phyloP scores from a whole-genome alignment of 2,888 invertebrate species.

The Amaurobius ferox region DNA sequence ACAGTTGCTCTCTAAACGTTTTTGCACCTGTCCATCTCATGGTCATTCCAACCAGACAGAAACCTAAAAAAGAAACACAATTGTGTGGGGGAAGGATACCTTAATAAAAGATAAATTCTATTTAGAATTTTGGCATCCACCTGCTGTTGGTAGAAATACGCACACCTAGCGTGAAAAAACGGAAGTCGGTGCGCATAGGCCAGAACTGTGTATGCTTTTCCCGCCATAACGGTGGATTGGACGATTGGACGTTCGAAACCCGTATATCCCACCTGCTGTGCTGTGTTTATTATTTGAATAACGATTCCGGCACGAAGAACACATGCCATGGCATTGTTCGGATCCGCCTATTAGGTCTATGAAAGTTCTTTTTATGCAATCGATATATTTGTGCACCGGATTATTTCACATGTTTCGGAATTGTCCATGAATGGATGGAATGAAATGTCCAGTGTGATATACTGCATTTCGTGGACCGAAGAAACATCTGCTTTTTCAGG shows the following conservation, averaged over 20 bases:
- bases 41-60: constrained; percentile 31
- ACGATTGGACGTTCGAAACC: background rate
- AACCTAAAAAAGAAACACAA: constrained; percentile 9
- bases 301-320: constrained; percentile 41
- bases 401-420: background rate
- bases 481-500: constrained; percentile 4
- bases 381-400: constrained; percentile 14
- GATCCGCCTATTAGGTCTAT: constrained; percentile 1
- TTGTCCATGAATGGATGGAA: background rate
- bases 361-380: background rate
- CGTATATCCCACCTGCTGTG: constrained; percentile 35
- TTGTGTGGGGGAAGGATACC: background rate
- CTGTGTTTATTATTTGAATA: constrained; percentile 33
- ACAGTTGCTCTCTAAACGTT: constrained; percentile 17
- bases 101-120: constrained; percentile 30
- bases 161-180: constrained; percentile 24
- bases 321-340: constrained; percentile 35
- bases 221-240: constrained; percentile 45
- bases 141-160: constrained; percentile 30
- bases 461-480: too few species aligned
- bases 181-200: constrained; percentile 46
- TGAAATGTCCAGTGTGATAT: background rate
- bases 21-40: constrained; percentile 56
- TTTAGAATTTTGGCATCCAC: constrained; percentile 34
- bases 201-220: constrained; percentile 28